Evolutionary conservation across 2,888 invertebrate genomes (phyloP).

Genomic region (Tenthredo notha): DNA sequence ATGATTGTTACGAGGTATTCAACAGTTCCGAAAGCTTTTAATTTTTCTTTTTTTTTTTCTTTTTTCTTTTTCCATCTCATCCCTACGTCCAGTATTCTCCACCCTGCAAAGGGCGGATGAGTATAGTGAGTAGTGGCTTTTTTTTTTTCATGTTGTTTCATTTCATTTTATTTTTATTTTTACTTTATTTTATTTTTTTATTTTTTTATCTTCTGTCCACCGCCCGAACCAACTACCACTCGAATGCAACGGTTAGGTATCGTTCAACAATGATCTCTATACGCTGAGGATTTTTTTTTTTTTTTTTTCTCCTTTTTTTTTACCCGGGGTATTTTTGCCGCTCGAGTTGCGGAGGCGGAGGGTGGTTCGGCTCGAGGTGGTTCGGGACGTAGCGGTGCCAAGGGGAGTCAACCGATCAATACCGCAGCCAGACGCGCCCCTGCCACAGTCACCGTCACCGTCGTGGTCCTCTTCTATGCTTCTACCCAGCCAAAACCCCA

Average conservation of each 20-base stretch:
- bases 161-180: not conserved
- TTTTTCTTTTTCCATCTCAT: not conserved
- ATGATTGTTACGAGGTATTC: conserved; percentile 15
- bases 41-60: not conserved
- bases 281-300: conserved; percentile 63
- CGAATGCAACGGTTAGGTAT: conserved; percentile 46
- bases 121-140: too few species aligned
- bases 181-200: not conserved
- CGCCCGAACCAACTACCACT: conserved; percentile 11
- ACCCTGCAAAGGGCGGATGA: too few species aligned
- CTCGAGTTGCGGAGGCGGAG: conserved; percentile 65
- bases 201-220: not conserved
- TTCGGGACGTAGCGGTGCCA: conserved; percentile 67
- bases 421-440: conserved; percentile 74
- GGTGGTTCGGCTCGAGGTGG: conserved; percentile 69
- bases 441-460: conserved; percentile 66
- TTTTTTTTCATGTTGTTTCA: not conserved
- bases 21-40: conserved; percentile 15
- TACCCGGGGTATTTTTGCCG: conserved; percentile 68
- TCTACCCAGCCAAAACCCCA: conserved; percentile 56
- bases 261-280: conserved; percentile 49
- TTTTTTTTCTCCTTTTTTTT: conserved; percentile 60
- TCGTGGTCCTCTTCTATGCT: conserved; percentile 60
- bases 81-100: not conserved
- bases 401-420: conserved; percentile 76